Conservation (phyloP, 2,113 vertebrate genomes). For the Heterotilapia buettikoferi region DNA sequence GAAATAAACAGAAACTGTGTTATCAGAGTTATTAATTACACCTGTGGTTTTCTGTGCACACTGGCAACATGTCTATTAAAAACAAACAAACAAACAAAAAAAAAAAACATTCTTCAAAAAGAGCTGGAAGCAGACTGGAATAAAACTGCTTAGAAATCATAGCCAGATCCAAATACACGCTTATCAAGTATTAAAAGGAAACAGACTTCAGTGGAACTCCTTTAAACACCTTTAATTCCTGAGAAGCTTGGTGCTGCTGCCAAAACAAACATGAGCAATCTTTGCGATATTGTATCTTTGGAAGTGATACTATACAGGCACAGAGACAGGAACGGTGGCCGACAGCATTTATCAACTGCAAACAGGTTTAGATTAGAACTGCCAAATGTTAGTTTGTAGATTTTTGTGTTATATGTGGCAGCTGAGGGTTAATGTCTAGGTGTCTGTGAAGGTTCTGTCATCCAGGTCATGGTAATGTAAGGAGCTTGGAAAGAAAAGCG, state of each 20-base stretch:
- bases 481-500: not conserved
- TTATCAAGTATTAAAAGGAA: not conserved
- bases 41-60: not conserved
- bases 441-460: not conserved
- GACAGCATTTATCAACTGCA: not conserved
- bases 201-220: not conserved
- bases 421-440: not conserved
- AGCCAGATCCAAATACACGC: not conserved
- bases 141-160: not conserved
- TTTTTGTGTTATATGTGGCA: not conserved
- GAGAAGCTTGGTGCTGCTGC: not conserved
- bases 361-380: not conserved
- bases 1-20: not conserved
- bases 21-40: not conserved
- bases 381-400: not conserved
- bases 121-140: not conserved
- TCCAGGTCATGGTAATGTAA: not conserved
- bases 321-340: not conserved
- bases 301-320: not conserved
- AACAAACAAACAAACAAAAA: not conserved
- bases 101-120: not conserved
- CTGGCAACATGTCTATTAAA: not conserved
- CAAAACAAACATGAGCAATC: not conserved
- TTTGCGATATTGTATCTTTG: not conserved
- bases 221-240: not conserved